phyloP scores from a whole-genome alignment of 2,888 invertebrate species.

The Conomelus anceps region DNA sequence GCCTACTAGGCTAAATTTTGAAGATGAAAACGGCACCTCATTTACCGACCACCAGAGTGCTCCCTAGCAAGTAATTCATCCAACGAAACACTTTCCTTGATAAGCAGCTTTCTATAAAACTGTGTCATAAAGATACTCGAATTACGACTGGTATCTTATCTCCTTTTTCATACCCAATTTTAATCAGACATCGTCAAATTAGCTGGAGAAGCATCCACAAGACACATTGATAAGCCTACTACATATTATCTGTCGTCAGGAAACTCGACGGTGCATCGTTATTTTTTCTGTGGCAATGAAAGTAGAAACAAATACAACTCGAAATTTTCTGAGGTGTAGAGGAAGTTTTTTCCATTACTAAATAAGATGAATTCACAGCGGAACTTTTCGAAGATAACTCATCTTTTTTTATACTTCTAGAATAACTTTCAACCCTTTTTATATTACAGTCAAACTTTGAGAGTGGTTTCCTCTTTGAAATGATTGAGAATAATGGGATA shows the following conservation, averaged over 20 bases:
- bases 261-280: not conserved
- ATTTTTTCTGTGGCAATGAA: not conserved
- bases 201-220: not conserved
- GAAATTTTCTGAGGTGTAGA: not conserved
- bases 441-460: no score
- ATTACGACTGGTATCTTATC: not conserved
- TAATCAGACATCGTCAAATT: not conserved
- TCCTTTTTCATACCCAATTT: not conserved
- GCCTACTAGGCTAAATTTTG: not conserved
- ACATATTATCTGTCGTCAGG: not conserved
- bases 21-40: not conserved
- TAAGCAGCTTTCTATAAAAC: not conserved
- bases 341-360: not conserved
- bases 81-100: not conserved
- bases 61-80: not conserved
- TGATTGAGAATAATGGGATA: no score
- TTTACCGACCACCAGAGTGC: not conserved
- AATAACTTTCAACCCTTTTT: no score
- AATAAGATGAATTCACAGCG: not conserved
- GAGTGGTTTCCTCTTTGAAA: no score
- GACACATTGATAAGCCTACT: not conserved
- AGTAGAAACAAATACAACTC: not conserved
- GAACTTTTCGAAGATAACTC: not conserved
- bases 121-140: not conserved
- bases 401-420: not conserved